Evolutionary conservation across 2,888 invertebrate species (phyloP), one percentile per base, ranked within the genome.

Genomic region (Andrena bicolor): DNA sequence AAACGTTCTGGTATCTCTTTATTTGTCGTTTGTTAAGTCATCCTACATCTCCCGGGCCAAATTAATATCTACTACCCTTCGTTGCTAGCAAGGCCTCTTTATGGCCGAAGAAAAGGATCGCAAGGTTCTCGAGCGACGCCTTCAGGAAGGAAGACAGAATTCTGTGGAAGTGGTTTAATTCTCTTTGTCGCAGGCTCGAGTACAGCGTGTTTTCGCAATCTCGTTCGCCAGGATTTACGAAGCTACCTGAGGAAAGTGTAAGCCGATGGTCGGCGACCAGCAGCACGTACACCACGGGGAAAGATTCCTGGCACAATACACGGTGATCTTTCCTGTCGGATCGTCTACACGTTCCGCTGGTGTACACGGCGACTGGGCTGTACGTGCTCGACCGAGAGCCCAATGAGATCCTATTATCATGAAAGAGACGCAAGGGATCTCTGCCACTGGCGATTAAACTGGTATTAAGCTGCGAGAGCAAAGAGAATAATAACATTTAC

Each of bases 191-290:
- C 35, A 16, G 13, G 30, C 56, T 32, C 23, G 7, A 68, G n/a
- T 56, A 53, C 56, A n/a, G 60, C 60, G 51, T 51, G 68, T 71
- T 76, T 70, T 32, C 64, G 64, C 76, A 72, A 81, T 80, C 53
- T 81, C 74, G 71, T 64, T 74, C 63, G 73, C 63, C 63, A 56
- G 71, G 82, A 82, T 88, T 81, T 88, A 84, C 73, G 79, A 73
- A 78, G 58, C 56, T 61, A 80, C 51, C 63, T 64, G 72, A n/a
- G 76, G 26, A 80, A 81, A 69, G 82, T 86, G 80, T 91, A 90
- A 91, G 89, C 90, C 89, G 85, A 82, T 82, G 87, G 86, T 73
- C 84, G 75, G 83, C 76, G 84, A 85, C 81, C 77, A 78, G 79
- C 75, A 86, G 88, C 90, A 90, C 90, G 90, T 88, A 85, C 85